These are phyloP conservation scores for Chionis minor DNA, from an alignment of 2,113 vertebrate species.

Conservation along the genomic window DNA sequence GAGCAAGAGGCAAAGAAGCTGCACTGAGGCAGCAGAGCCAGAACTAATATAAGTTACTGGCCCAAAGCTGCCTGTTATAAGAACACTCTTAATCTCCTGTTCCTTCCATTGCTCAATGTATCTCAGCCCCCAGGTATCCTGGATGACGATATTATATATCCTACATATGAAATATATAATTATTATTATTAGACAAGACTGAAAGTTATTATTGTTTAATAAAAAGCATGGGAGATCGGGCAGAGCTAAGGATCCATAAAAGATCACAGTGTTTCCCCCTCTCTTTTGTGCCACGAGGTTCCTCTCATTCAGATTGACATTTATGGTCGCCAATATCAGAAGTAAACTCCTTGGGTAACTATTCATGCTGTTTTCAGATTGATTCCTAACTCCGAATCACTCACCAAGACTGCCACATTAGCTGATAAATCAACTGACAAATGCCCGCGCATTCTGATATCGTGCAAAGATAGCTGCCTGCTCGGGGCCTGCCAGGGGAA, in stretches of 20 bases:
- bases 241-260: not conserved
- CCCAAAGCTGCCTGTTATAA: not conserved
- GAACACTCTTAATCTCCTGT: not conserved
- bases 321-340: not conserved
- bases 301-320: constrained; percentile 4
- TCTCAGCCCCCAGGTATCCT: not conserved
- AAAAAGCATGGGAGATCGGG: not conserved
- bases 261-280: not conserved
- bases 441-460: constrained; percentile 25
- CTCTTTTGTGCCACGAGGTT: not conserved
- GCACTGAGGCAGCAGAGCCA: not conserved
- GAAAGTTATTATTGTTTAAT: not conserved
- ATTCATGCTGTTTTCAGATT: constrained; percentile 9
- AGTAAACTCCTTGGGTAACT: constrained; percentile 23
- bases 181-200: not conserved
- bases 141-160: not conserved
- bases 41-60: not conserved
- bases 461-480: not conserved
- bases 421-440: constrained; percentile 57
- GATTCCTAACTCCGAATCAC: constrained; percentile 21
- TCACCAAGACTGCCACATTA: constrained; percentile 19
- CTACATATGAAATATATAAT: not conserved
- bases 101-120: not conserved
- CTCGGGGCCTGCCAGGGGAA: not conserved
- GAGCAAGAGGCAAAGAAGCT: not conserved